These are phyloP conservation scores for Chrosomus eos DNA, from an alignment of 2,797 vertebrate genomes.

Conservation along the genomic window DNA sequence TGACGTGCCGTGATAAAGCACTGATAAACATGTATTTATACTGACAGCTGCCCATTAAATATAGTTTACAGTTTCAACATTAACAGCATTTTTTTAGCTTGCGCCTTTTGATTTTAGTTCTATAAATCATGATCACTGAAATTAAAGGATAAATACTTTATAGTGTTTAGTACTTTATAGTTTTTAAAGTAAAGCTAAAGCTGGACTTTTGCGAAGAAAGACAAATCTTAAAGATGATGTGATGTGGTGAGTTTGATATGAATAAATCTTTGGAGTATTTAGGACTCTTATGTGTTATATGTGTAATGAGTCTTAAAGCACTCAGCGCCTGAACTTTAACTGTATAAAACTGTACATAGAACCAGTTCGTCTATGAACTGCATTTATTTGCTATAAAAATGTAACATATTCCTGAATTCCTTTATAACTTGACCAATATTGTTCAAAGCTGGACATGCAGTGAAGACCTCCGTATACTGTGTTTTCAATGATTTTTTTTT, in stretches of 20 bases:
- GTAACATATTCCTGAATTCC: conserved; percentile 38
- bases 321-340: conserved; percentile 66
- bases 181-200: conserved; percentile 80
- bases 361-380: neutral
- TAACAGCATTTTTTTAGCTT: conserved; percentile 4
- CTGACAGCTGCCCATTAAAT: conserved; percentile 26
- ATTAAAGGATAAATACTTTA: conserved; percentile 36
- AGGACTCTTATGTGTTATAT: no score
- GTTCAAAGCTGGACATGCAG: conserved; percentile 22
- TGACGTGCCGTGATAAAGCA: conserved; percentile 49
- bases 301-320: conserved; percentile 61
- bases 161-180: conserved; percentile 7
- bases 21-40: conserved; percentile 52
- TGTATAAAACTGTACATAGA: conserved; percentile 67
- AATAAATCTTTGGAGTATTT: conserved; percentile 33
- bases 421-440: conserved; percentile 30
- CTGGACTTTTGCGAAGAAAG: conserved; percentile 87
- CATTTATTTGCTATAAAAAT: conserved; percentile 16
- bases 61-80: conserved; percentile 29
- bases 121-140: neutral
- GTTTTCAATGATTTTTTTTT: conserved; percentile 7
- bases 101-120: neutral
- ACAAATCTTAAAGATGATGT: neutral
- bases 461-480: conserved; percentile 16
- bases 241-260: conserved; percentile 24